Evolutionary conservation across 2,113 vertebrate genomes (phyloP).

Genomic region (Anarhynchus alexandrinus): DNA sequence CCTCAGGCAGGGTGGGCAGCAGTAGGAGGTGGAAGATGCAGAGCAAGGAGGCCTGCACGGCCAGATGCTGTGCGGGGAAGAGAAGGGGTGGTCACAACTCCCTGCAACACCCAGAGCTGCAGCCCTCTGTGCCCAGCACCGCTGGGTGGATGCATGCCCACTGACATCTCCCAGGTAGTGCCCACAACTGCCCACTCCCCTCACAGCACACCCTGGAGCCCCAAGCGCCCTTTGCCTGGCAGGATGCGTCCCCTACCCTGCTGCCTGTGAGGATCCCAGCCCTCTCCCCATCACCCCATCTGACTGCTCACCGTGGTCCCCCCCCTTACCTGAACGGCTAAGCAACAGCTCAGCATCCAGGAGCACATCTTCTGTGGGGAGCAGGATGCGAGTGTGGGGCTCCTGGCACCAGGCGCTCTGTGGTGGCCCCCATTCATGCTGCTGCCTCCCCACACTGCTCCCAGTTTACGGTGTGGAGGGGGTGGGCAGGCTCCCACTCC

Average conservation of each 20-base stretch:
- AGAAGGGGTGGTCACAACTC: fast-evolving
- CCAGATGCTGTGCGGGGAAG: conserved; percentile 71
- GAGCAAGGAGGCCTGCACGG: conserved; percentile 78
- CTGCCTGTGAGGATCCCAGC: neutral
- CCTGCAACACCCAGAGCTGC: neutral
- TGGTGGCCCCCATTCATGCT: conserved; percentile 40
- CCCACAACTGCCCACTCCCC: neutral
- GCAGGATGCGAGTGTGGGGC: neutral
- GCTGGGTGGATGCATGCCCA: too few relatives aligned
- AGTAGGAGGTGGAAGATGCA: conserved; percentile 75
- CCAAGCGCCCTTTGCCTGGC: neutral
- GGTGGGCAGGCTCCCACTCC: neutral
- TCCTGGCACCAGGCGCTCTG: neutral
- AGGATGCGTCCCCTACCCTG: neutral
- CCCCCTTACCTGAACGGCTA: conserved; percentile 75
- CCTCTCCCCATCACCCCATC: neutral
- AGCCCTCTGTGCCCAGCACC: neutral
- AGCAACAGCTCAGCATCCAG: conserved; percentile 68
- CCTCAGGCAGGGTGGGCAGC: conserved; percentile 49
- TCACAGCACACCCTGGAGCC: neutral
- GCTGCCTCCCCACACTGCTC: neutral
- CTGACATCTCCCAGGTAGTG: fast-evolving
- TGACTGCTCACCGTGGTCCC: fast-evolving
- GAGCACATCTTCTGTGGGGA: neutral
- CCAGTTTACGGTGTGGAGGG: neutral